These are phyloP conservation scores for Calliphora vomitoria DNA, from an alignment of 2,888 invertebrate species.

Conservation along the genomic window DNA sequence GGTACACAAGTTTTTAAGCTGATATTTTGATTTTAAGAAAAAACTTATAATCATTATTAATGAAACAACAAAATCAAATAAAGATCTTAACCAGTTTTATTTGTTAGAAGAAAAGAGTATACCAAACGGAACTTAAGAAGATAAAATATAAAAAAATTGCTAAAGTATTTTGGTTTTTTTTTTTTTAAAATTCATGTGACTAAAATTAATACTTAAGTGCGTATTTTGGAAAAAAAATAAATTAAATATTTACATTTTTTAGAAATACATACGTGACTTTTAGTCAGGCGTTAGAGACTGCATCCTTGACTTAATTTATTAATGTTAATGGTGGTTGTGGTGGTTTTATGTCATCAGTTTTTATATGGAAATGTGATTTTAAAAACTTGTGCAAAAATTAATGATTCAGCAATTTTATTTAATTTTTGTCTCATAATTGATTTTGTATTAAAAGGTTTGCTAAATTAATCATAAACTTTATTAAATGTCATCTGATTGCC, in stretches of 20 bases:
- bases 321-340: not conserved
- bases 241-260: not conserved
- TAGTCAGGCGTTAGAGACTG: not conserved
- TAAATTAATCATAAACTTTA: too few relatives aligned
- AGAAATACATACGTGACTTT: not conserved
- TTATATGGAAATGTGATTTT: not conserved
- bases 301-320: slow-evolving; percentile 54
- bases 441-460: too few relatives aligned
- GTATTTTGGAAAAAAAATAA: slow-evolving; percentile 3
- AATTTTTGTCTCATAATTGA: not conserved
- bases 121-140: slow-evolving; percentile 12
- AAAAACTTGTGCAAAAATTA: not conserved
- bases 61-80: not conserved
- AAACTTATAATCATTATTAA: not conserved
- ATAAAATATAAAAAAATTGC: not conserved
- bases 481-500: too few relatives aligned
- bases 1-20: not conserved
- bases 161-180: not conserved
- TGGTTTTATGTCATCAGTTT: not conserved
- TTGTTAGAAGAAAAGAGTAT: slow-evolving; percentile 8
- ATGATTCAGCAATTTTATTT: not conserved
- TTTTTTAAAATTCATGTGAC: slow-evolving; percentile 18
- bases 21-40: not conserved
- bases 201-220: not conserved
- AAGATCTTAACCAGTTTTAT: slow-evolving; percentile 9